Evolutionary conservation across 2,888 invertebrate genomes (phyloP).

Genomic region (Aleiodes leptofemur): DNA sequence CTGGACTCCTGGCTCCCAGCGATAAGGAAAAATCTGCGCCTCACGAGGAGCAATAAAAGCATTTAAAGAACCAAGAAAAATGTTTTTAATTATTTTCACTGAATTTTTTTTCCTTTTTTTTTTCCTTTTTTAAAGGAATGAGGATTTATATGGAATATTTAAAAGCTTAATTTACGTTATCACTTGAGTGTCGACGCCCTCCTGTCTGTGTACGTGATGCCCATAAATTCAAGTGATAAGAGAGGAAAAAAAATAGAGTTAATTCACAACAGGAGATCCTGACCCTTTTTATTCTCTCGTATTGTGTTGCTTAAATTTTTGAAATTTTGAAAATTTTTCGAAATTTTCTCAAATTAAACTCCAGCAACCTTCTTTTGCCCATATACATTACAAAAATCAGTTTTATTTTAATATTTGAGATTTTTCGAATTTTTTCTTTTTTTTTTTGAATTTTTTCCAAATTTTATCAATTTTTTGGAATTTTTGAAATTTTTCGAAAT

Average conservation of each 20-base stretch:
- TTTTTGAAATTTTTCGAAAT: too few species aligned
- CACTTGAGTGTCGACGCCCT: constrained; percentile 25
- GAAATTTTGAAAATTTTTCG: neutral
- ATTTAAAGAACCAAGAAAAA: constrained; percentile 47
- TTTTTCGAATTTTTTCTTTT: too few species aligned
- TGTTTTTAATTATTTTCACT: constrained; percentile 35
- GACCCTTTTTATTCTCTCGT: constrained; percentile 14
- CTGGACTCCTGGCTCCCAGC: constrained; percentile 68
- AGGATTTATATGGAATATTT: constrained; percentile 21
- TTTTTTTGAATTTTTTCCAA: too few species aligned
- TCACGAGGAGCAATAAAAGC: constrained; percentile 52
- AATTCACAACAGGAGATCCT: constrained; percentile 19
- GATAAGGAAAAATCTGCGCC: constrained; percentile 69
- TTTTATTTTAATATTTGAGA: too few species aligned
- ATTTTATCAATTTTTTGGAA: too few species aligned
- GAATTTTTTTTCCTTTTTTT: neutral
- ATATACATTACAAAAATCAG: too few species aligned
- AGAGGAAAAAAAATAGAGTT: neutral
- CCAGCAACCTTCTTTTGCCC: too few species aligned
- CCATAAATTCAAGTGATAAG: constrained; percentile 23
- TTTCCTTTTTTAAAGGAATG: neutral
- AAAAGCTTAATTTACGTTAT: constrained; percentile 23
- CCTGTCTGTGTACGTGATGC: constrained; percentile 21
- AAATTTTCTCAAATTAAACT: too few species aligned
- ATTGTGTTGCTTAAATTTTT: neutral